Percentiles rank a stretch among this genome's conserved stretches.
Conservation (phyloP, 2,797 vertebrate genomes). For the Coendou prehensilis region DNA sequence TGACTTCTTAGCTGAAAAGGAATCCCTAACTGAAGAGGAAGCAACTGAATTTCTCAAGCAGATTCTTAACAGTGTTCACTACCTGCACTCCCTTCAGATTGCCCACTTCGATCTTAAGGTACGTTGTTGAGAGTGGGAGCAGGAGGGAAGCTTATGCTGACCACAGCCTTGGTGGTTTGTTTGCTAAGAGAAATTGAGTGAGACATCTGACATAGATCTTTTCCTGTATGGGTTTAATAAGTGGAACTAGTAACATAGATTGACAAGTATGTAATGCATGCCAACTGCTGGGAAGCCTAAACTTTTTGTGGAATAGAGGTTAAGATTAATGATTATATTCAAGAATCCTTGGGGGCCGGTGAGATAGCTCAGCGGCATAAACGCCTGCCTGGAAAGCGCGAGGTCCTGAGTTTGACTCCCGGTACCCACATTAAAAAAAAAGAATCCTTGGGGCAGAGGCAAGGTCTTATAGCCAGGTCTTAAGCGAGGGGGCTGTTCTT, state of each 20-base stretch:
- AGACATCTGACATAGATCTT: background rate
- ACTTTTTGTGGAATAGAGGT: background rate
- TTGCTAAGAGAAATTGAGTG: background rate
- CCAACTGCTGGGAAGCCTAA: background rate
- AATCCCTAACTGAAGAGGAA: conserved; percentile 98
- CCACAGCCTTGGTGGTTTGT: background rate
- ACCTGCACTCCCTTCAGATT: conserved; percentile 97
- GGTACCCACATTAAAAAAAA: no score
- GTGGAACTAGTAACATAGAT: background rate
- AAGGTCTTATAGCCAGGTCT: background rate
- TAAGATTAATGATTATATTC: background rate
- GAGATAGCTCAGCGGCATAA: no score
- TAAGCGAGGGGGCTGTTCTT: background rate
- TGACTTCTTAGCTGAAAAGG: conserved; percentile 99
- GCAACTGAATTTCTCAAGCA: conserved; percentile 99
- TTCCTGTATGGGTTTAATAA: background rate
- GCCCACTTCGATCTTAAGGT: conserved; percentile 99
- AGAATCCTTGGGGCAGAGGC: background rate
- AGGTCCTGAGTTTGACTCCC: no score
- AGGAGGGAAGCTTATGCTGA: background rate
- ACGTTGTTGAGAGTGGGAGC: background rate
- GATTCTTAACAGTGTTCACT: conserved; percentile 98
- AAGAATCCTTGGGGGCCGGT: background rate
- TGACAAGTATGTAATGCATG: background rate
- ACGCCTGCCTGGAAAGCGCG: no score